phyloP scores from a whole-genome alignment of 1,140 invertebrate species.

The Platyura marginata region DNA sequence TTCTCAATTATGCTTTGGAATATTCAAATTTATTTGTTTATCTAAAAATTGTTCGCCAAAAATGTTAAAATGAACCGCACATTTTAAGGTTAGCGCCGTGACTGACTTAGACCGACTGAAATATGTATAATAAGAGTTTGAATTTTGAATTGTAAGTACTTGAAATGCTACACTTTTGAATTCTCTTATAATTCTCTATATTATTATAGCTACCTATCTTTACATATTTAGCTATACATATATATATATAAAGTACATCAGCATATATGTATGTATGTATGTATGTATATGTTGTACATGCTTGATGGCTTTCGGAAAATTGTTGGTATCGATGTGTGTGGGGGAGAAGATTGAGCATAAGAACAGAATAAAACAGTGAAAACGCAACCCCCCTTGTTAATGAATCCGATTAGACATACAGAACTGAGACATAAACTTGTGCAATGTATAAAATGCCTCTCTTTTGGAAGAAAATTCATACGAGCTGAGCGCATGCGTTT shows the following conservation, averaged over 20 bases:
- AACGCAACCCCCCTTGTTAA: neutral
- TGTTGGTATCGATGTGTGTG: neutral
- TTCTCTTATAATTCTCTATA: neutral
- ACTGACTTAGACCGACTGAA: constrained; percentile 2
- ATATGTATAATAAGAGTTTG: neutral
- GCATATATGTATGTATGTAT: neutral
- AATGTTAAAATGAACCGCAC: neutral
- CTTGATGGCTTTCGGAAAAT: neutral
- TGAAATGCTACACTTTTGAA: constrained; percentile 1
- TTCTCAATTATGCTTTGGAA: too few relatives aligned
- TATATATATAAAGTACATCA: too few relatives aligned
- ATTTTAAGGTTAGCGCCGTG: constrained; percentile 2
- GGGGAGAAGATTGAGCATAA: neutral
- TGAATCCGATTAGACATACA: neutral
- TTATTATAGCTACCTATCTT: too few relatives aligned
- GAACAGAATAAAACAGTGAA: neutral
- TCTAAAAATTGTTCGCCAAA: neutral
- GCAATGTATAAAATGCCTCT: too few relatives aligned
- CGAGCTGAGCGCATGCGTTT: neutral
- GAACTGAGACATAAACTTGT: too few relatives aligned
- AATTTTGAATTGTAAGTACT: constrained; percentile 1
- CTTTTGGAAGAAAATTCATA: too few relatives aligned
- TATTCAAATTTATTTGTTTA: neutral
- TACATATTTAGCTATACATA: too few relatives aligned
- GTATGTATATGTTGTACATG: neutral